Base-by-base conservation (phyloP, 2,888 invertebrate genomes). In the Habroteleia sp. region DNA sequence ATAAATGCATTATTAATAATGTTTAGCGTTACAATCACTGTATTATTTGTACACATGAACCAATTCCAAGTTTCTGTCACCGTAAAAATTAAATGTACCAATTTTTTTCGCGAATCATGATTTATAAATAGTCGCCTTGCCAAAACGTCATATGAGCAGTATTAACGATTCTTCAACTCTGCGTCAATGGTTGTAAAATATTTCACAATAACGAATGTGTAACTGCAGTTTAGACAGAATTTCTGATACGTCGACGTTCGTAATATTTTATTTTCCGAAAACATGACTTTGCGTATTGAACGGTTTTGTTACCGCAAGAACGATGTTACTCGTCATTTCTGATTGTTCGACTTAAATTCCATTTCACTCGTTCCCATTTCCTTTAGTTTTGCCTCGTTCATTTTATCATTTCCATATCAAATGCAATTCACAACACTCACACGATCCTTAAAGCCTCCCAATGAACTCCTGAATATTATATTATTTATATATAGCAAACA, bases 101-200 rank as follows among this genome's bases (percentile, higher is more conserved):
- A 29, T 63, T 41, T 56, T 25, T 48, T n/a, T n/a, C n/a, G 20
- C 11, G 31, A n/a, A 33, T 14, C 25, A 10, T 33, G 48, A 68
- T 68, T 68, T 68, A 68, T 25, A 20, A 37, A 8, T 10, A 16
- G 10, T 5, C 17, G 20, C 29, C 20, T 44, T 54, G 54, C 41
- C 66, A 48, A 68, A 56, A 46, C 52, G 66, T 68, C 66, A 13
- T 35, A 56, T 48, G 41, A 68, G 29, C 25, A 13, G 33, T 58
- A 68, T 68, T 58, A 48, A 46, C 68, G 56, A 68, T 68, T 41
- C 58, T 58, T 68, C 68, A 58, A 31, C 11, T 31, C 14, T 41
- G 14, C 23, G 56, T 68, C 68, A 68, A 58, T 68, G 50, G 41
- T 41, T 35, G 20, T 20, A 20, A 58, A 33, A 56, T 48, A 58